Evolutionary conservation across 1,140 invertebrate genomes (phyloP), one percentile per base, ranked within the genome.

Genomic region (Drosophila sturtevanti): DNA sequence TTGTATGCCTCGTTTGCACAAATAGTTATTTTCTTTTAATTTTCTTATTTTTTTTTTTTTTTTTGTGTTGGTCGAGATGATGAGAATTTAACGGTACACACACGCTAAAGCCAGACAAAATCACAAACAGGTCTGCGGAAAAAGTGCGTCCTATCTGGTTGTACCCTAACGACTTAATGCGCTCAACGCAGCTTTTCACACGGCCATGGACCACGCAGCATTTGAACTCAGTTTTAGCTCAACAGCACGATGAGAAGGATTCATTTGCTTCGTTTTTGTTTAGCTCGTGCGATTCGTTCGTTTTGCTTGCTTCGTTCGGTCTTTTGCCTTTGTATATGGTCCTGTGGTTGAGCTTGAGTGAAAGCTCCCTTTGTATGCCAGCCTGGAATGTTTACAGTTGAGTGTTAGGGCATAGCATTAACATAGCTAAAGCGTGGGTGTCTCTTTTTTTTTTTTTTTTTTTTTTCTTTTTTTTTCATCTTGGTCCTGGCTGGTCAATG

Each of bases 111-210:
- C 69, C 72, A 70, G 67, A 67, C 72, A 60, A 78, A 73, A 59
- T 65, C 77, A 79, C 84, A 77, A 48, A 52, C 85, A 89, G 69
- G 80, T 82, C 72, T 77, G 69, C 63, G 38, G 63, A 73, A 72
- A 48, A 75, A 72, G 74, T 87, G 89, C 89, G 89, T 90, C 89
- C 89, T 89, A 65, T 79, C 89, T 90, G 89, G 89, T 90, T 90
- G 89, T 89, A 89, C 80, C 87, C 87, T 85, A 84, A 87, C 89
- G 82, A 90, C 89, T 90, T 90, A 90, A 90, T 90, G 87, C 87
- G 87, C 87, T 90, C 87, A 84, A 87, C 84, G 74, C 80, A 89
- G 80, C 80, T 90, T 90, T 90, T 89, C 82, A 74, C 89, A 90
- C 87, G 87, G 75, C 82, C 87, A 89, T 90, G 89, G 87, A 90